Base-by-base conservation (phyloP, 2,113 vertebrate species). In the Cryptoleucopteryx plumbea region DNA sequence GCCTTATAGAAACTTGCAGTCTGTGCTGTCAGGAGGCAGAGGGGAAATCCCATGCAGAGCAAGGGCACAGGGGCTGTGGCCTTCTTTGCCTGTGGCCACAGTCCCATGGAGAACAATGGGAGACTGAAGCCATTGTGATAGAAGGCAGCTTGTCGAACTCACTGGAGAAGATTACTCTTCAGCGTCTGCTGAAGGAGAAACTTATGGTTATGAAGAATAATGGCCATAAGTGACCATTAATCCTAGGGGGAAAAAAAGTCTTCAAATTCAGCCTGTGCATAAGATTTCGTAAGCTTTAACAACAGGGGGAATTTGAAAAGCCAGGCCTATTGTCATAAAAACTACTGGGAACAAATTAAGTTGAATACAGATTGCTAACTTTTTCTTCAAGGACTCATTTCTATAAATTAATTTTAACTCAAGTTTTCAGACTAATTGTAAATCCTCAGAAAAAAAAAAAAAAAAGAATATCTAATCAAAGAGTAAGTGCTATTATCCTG, bases 131-230 rank as follows among this genome's bases (percentile, higher is more conserved):
- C 91, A 83, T 53, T 63, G 56, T 82, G 89, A 94, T 1, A 63
- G 86, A 77, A 95, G 84, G 62, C 86, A 92, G 83, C 82, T 77
- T 92, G 92, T 89, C 3, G 2, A 89, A 94, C 73, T 93, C 86
- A 68, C 77, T 66, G 81, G 43, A 93, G 93, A 93, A 94, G 88
- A 95, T 94, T 87, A 88, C 81, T 96, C 86, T 93, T 93, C 84
- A 96, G 96, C 27, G 1, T 92, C 77, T 94, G 92, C 84, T 89
- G 96, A 95, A 95, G 96, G 96, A 97, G 96, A 96, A 97, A 96
- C 81, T 94, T 96, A 91, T 25, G 0, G 88, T 95, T 93, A 94
- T 90, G 90, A 92, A 91, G 85, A 95, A 94, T 93, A 96, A 97
- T 72, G 84, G 86, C 62, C 7, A 1, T 75, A 84, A 96, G 83